Evolutionary conservation across 2,888 invertebrate genomes (phyloP).

Genomic region (Brachyptera putata): DNA sequence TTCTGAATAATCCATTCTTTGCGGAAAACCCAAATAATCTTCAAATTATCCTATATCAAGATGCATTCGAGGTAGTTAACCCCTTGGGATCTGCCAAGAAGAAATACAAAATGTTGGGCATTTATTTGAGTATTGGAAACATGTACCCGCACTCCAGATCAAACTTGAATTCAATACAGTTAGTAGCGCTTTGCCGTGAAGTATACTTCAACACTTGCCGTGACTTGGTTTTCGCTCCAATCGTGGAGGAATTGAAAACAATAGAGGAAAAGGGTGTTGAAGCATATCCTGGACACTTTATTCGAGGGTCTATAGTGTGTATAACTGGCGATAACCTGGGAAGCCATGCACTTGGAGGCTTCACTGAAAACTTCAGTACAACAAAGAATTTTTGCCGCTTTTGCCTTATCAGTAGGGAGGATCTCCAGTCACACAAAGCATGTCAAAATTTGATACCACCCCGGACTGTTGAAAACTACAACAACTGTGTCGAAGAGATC

Average conservation of each 20-base stretch:
- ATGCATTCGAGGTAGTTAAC: constrained; percentile 35
- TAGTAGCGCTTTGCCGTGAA: constrained; percentile 30
- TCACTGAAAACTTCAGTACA: constrained; percentile 32
- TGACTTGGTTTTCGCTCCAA: constrained; percentile 27
- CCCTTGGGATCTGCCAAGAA: constrained; percentile 31
- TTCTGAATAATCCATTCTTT: constrained; percentile 33
- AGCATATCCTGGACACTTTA: constrained; percentile 10
- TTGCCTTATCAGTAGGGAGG: constrained; percentile 27
- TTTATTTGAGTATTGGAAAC: constrained; percentile 33
- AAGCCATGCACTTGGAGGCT: constrained; percentile 35
- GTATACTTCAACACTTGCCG: constrained; percentile 23
- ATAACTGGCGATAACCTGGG: constrained; percentile 36
- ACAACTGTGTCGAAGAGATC: not conserved
- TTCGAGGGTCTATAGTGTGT: constrained; percentile 31
- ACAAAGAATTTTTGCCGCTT: constrained; percentile 34
- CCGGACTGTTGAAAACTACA: not conserved
- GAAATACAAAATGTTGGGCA: constrained; percentile 33
- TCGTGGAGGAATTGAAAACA: constrained; percentile 28
- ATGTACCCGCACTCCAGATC: constrained; percentile 28
- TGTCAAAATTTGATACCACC: not conserved
- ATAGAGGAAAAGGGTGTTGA: constrained; percentile 26
- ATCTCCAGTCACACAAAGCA: not conserved
- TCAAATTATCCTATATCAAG: constrained; percentile 33
- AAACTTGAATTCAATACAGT: constrained; percentile 32
- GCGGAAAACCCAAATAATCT: constrained; percentile 34